Evolutionary conservation across 2,797 vertebrate genomes (phyloP).

Genomic region (Setipinna tenuifilis): DNA sequence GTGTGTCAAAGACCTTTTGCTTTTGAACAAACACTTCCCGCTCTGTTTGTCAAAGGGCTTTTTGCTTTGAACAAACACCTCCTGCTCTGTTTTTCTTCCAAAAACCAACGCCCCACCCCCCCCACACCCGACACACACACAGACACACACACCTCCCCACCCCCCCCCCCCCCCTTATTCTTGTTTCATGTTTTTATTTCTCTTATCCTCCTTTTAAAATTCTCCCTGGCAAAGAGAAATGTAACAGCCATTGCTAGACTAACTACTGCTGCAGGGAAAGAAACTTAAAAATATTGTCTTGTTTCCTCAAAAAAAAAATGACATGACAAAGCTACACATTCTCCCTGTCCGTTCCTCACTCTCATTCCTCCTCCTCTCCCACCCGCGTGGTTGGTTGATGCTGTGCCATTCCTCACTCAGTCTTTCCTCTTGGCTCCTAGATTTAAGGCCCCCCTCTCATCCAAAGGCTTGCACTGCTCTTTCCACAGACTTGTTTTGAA

Average conservation of each 20-base stretch:
- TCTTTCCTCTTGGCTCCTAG: slow-evolving; percentile 18
- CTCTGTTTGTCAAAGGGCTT: background rate
- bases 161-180: background rate
- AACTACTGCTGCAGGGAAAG: background rate
- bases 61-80: background rate
- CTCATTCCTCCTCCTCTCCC: slow-evolving; percentile 26
- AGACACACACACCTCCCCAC: background rate
- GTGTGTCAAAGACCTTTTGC: slow-evolving; percentile 20
- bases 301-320: background rate
- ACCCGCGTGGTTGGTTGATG: background rate
- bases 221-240: background rate
- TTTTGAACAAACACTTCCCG: background rate
- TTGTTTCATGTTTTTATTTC: background rate
- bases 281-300: background rate
- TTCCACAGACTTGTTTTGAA: slow-evolving; percentile 57
- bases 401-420: slow-evolving; percentile 10
- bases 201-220: background rate
- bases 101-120: no score
- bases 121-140: no score
- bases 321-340: background rate
- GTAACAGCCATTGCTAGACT: background rate
- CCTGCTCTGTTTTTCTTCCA: background rate
- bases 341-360: slow-evolving; percentile 25
- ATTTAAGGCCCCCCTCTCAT: slow-evolving; percentile 19
- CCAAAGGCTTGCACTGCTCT: slow-evolving; percentile 25